Evolutionary conservation across 1,140 invertebrate species (phyloP), one percentile per base, ranked within the genome.

Genomic region (Patella vulgata): DNA sequence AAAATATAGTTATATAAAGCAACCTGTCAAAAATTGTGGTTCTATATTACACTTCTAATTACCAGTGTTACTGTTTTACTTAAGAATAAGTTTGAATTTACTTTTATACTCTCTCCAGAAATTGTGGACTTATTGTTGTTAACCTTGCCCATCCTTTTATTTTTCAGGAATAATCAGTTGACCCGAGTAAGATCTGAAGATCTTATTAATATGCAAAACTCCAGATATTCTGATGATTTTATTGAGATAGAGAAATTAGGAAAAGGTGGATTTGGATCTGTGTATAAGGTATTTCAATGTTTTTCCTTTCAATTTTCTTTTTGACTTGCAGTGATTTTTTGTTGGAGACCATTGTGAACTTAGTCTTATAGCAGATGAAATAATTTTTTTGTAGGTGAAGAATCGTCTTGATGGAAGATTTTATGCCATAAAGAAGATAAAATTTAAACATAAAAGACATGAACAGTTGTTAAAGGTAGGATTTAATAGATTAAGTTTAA

Each of bases 361-460:
- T n/a, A n/a, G n/a, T n/a, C n/a, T n/a, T n/a, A n/a, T n/a, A n/a
- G n/a, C n/a, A n/a, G n/a, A n/a, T n/a, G n/a, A n/a, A n/a, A n/a
- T n/a, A n/a, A n/a, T n/a, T n/a, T n/a, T n/a, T n/a, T 89, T 82
- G 61, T 86, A 87, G 82, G 89, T 87, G 1, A 83, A 85, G 73
- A 89, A 93, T 80, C 88, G 89, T 73, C 75, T 94, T 1, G 93
- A 94, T 80, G 88, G 89, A 17, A 87, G 88, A 14, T 86, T 90
- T 65, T 94, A 94, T 87, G 93, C 93, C 12, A 86, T 94, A 2
- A 94, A 94, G 80, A 92, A 93, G 82, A 90, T 94, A 39, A 84
- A 85, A 63, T 79, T 81, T 36, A 77, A 71, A 48, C 74, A 78
- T 40, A 74, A 70, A 23, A 71, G 73, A 50, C 73, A 73, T 39